Evolutionary conservation across 1,140 invertebrate genomes (phyloP).

Genomic region (Sinonovacula constricta): DNA sequence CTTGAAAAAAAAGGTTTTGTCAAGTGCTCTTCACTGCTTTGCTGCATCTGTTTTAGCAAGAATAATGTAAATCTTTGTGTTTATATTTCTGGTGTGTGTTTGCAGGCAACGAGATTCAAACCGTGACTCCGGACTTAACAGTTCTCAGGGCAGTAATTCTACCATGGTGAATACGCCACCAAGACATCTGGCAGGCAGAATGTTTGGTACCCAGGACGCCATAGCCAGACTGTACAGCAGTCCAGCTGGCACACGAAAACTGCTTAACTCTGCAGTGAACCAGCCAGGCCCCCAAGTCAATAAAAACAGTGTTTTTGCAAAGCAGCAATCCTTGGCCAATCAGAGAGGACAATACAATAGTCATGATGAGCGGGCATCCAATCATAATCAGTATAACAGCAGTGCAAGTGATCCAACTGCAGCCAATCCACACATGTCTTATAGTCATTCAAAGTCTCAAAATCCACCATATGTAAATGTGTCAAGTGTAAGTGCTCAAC

Average conservation of each 20-base stretch:
- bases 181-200: neutral
- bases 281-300: slow-evolving; percentile 13
- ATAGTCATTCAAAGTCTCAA: too few species aligned
- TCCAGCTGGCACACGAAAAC: slow-evolving; percentile 20
- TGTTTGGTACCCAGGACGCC: slow-evolving; percentile 50
- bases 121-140: slow-evolving; percentile 26
- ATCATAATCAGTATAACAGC: too few species aligned
- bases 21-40: too few species aligned
- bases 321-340: too few species aligned
- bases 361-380: too few species aligned
- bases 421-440: neutral
- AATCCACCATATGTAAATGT: too few species aligned
- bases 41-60: too few species aligned
- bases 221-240: slow-evolving; percentile 49
- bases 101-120: neutral
- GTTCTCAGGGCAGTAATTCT: slow-evolving; percentile 27
- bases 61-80: too few species aligned
- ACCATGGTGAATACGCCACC: slow-evolving; percentile 23
- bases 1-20: too few species aligned
- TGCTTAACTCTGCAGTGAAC: neutral
- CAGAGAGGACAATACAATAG: neutral
- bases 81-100: too few species aligned
- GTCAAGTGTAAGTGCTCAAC: too few species aligned
- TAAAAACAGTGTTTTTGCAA: slow-evolving; percentile 19
- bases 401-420: too few species aligned